Evolutionary conservation across 1,140 invertebrate species (phyloP), one percentile per base, ranked within the genome.

Genomic region (Probaryconus sp.): DNA sequence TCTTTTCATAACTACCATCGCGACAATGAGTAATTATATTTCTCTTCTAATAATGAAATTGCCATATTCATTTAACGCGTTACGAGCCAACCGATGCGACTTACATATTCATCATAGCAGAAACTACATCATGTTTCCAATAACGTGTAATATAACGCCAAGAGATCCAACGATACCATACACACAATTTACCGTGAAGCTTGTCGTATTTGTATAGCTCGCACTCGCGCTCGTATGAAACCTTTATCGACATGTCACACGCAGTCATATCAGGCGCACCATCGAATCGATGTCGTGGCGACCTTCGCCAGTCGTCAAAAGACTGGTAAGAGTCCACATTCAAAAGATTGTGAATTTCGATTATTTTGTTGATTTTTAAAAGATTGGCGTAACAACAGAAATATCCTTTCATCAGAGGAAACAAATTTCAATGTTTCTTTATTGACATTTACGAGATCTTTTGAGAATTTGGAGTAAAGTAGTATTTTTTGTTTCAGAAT

Each of bases 191-290:
- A 38, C 35, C 14, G 16, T 38, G 16, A 3, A 17, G 14, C 6
- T 1, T 38, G 17, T 3, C 6, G 1, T 31, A 37, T 33, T 30
- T 42, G 31, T n/a, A 21, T 10, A 24, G n/a, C 35, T 13, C 31
- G 7, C 26, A 1, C 2, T 20, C 14, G 18, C 10, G 43, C 1
- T 16, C 13, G 18, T 40, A 56, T 55, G 28, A 37, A 67, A 56
- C 31, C 31, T 48, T 47, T 67, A 67, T 56, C 18, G 43, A 56
- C 24, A 21, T 30, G 48, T 67, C 42, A 67, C 30, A 33, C 11
- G 30, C 50, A 67, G 21, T 51, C 33, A 45, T 58, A 58, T 58
- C 53, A n/a, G 28, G 9, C 14, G 26, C 21, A 42, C 20, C 37
- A 60, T 60, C 47, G 20, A 60, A 60, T 60, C 37, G 45, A 61